Conservation (phyloP, 2,888 invertebrate species). For the Tridacna gigas region DNA sequence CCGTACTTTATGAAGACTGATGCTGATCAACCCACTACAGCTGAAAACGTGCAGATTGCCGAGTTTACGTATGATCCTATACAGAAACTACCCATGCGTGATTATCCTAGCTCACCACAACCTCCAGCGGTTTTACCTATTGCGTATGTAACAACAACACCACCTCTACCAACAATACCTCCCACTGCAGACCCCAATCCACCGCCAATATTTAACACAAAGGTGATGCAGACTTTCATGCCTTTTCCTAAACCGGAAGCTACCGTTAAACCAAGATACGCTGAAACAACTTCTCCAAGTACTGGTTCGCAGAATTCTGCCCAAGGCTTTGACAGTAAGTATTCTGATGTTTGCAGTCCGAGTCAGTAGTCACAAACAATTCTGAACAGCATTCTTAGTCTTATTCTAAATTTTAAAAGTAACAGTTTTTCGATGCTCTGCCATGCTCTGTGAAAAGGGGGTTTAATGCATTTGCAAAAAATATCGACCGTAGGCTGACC, state of each 20-base stretch:
- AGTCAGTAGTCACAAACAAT: too few relatives aligned
- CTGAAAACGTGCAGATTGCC: background rate
- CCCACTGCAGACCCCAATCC: slow-evolving; percentile 59
- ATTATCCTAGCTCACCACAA: background rate
- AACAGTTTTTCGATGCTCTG: too few relatives aligned
- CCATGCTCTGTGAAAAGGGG: too few relatives aligned
- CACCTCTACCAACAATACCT: slow-evolving; percentile 30
- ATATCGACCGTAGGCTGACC: too few relatives aligned
- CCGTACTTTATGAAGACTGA: slow-evolving; percentile 13
- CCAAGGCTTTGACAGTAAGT: slow-evolving; percentile 8
- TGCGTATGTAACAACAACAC: slow-evolving; percentile 27
- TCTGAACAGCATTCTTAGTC: too few relatives aligned
- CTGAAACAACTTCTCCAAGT: background rate
- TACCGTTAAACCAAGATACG: slow-evolving; percentile 29
- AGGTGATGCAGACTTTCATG: slow-evolving; percentile 57
- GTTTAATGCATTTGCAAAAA: too few relatives aligned
- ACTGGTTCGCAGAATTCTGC: too few relatives aligned
- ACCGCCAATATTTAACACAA: slow-evolving; percentile 57
- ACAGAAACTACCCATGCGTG: background rate
- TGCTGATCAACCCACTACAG: background rate
- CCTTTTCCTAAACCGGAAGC: slow-evolving; percentile 52
- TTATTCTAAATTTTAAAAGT: too few relatives aligned
- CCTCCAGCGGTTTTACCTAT: background rate
- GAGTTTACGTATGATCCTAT: background rate
- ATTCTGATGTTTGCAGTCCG: too few relatives aligned